Evolutionary conservation across 2,888 invertebrate genomes (phyloP), one percentile per base, ranked within the genome.

Genomic region (Mystacides longicornis): DNA sequence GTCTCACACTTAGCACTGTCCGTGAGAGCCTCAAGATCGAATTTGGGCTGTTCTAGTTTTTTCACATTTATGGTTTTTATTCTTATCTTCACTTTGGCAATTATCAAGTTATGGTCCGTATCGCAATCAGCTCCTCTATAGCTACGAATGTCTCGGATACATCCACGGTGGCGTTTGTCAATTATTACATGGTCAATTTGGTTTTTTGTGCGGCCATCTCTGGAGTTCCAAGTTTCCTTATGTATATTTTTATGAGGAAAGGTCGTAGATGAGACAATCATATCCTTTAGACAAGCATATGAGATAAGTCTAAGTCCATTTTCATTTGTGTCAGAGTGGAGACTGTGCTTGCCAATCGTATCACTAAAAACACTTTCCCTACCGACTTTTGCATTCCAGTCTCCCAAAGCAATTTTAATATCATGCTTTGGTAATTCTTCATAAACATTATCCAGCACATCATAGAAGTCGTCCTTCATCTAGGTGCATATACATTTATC

Each of bases 181-280:
- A 43, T 43, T 16, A 43, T 18, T 5, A 43, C 16, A 43, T 43
- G 43, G 9, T 43, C 43, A 43, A 43, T 43, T 43, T 43, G 43
- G 16, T 43, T 43, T 43, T 43, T 43, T 5, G 4, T 43, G 14
- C 47, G 19, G 18, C 47, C 22, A 47, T 47, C 22, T 21, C 22
- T 47, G 47, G 47, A 47, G 22, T 47, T 47, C 47, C 47, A 47
- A 20, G 47, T 47, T 47, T 47, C 47, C 20, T 47, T 47, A 47
- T 47, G 47, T 18, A 47, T 47, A n/a, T 18, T 21, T 21, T 21
- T 47, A n/a, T 47, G 21, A 19, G 47, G 47, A n/a, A 47, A 47
- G 4, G 43, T 43, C 7, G 18, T 43, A 18, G 16, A 16, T 11
- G 43, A 43, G 9, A 43, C 18, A n/a, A 43, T 43, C 43, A 43